phyloP scores from a whole-genome alignment of 2,797 vertebrate species.

The Sardinella longiceps region DNA sequence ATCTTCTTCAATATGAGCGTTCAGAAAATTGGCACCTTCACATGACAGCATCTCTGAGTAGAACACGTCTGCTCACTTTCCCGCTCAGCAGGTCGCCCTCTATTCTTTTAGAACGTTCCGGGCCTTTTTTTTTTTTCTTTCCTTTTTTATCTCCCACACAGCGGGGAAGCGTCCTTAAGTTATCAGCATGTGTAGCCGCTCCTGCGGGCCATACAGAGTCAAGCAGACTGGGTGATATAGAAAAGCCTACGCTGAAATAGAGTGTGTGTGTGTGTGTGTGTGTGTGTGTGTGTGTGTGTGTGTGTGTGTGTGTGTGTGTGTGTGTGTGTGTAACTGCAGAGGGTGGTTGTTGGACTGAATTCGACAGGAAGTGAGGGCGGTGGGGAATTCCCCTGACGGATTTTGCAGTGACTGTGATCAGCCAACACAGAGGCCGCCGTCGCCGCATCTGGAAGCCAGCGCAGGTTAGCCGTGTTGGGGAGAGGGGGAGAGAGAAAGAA shows the following conservation, averaged over 20 bases:
- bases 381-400: neutral
- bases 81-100: neutral
- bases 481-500: neutral
- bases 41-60: neutral
- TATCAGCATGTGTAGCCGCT: neutral
- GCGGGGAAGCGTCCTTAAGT: neutral
- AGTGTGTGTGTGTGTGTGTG: neutral
- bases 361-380: neutral
- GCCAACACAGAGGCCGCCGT: too few relatives aligned
- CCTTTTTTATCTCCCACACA: neutral
- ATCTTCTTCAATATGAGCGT: neutral
- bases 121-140: neutral
- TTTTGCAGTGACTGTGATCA: neutral
- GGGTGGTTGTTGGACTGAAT: neutral
- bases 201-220: neutral
- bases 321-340: neutral
- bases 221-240: neutral
- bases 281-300: neutral
- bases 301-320: neutral
- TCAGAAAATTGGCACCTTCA: neutral
- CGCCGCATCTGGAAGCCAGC: too few relatives aligned
- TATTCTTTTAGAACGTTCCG: neutral
- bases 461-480: too few relatives aligned
- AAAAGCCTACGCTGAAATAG: neutral
- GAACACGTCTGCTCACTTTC: neutral